Percentiles rank a stretch among this genome's conserved stretches.
phyloP scores from a whole-genome alignment of 2,113 vertebrate genomes.

The Zosterops lateralis region DNA sequence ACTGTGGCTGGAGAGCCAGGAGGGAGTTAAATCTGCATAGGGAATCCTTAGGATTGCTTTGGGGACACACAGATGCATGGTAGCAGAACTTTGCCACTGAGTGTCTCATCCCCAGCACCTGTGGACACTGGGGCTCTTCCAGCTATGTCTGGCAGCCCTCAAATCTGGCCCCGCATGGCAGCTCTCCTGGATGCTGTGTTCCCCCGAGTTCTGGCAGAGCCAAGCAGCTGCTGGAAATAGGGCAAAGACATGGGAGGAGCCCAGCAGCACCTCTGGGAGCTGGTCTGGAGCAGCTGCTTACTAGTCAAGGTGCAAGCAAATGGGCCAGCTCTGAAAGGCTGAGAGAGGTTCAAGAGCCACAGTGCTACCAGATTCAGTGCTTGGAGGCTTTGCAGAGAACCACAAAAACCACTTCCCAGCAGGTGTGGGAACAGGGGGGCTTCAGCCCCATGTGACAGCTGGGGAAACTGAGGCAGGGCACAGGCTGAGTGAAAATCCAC shows the following conservation, averaged over 20 bases:
- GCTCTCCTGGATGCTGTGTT: not conserved
- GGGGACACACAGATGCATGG: not conserved
- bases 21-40: not conserved
- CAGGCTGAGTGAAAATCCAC: rapidly evolving
- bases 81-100: rapidly evolving
- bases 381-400: not conserved
- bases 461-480: not conserved
- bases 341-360: not conserved
- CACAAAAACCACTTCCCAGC: not conserved
- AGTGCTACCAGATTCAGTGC: not conserved
- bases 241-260: not conserved
- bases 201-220: rapidly evolving
- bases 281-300: not conserved
- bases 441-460: rapidly evolving
- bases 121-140: not conserved
- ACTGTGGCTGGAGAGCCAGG: not conserved
- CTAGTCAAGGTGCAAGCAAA: rapidly evolving
- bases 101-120: not conserved
- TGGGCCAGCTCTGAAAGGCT: not conserved
- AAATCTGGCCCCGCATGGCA: not conserved
- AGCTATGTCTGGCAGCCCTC: not conserved
- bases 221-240: not conserved
- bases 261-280: not conserved
- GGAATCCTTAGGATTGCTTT: not conserved
- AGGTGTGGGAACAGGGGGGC: not conserved